Base-by-base conservation (phyloP, 2,797 vertebrate species). In the Helostoma temminkii region DNA sequence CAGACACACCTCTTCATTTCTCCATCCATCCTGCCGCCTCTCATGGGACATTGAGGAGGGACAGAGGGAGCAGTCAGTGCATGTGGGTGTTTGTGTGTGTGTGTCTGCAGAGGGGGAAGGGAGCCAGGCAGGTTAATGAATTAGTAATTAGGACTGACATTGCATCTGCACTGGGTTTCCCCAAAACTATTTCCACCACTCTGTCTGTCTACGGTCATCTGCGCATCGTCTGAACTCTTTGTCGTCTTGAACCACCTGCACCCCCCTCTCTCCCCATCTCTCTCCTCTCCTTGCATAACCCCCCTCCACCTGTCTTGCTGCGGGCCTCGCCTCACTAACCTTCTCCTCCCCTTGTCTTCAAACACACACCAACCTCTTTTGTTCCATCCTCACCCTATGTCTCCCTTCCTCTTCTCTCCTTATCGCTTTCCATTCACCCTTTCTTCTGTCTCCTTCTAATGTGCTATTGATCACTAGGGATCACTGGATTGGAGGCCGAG, bases 131-230 rank as follows among this genome's bases (percentile, higher is more conserved):
- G 86, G 76, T 91, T 94, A 91, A 95, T 95, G 91, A 94, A 94
- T 95, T 92, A 94, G 78, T 94, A 87, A 95, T 94, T 91, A 91
- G 86, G 84, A 93, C 89, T 93, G 91, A 92, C 91, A 82, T 76
- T 80, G 89, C 76, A 45, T 93, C 87, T 93, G 74, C 63, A 24
- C 67, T 67, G 80, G 87, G 78, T 78, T 84, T 84, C 73, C 77
- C 77, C 65, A 58, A 80, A 83, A 89, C 65, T 68, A 66, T 55
- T 43, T 69, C 57, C 59, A 68, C 32, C 61, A 30, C 58, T 53
- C 58, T 77, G 59, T 76, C 16, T 48, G 50, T 67, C 64, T 64
- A n/a, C 45, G 11, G 81, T 88, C 78, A 77, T 82, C 77, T 78
- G 63, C 80, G 48, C 65, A 64, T 70, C 77, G 45, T 75, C 60